Conservation (phyloP, 1,140 invertebrate species). For the Hyphantria cunea region DNA sequence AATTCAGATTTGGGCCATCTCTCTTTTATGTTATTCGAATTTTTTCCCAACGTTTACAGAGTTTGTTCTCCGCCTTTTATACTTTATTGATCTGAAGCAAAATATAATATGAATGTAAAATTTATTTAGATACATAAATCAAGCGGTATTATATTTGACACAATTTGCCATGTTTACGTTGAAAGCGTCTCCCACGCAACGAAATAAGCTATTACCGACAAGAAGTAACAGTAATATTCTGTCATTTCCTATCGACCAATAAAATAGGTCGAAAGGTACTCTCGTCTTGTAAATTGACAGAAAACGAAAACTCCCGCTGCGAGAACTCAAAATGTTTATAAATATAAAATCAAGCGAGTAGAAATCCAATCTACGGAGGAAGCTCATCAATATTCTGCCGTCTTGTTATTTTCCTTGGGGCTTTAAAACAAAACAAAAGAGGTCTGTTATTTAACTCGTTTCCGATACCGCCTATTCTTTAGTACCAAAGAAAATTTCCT, state of each 20-base stretch:
- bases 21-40: slow-evolving; percentile 29
- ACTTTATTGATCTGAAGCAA: slow-evolving; percentile 21
- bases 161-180: slow-evolving; percentile 28
- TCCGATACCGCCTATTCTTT: slow-evolving; percentile 69
- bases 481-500: slow-evolving; percentile 74
- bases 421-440: slow-evolving; percentile 73
- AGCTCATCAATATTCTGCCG: slow-evolving; percentile 60
- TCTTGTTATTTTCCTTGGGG: slow-evolving; percentile 67
- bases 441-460: slow-evolving; percentile 77
- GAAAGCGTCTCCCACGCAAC: slow-evolving; percentile 28
- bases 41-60: slow-evolving; percentile 28
- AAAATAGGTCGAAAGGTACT: slow-evolving; percentile 18
- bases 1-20: slow-evolving; percentile 39
- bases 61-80: slow-evolving; percentile 17
- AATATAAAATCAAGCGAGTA: slow-evolving; percentile 31
- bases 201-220: slow-evolving; percentile 26
- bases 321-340: slow-evolving; percentile 28
- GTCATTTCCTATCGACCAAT: slow-evolving; percentile 26
- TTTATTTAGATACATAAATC: slow-evolving; percentile 24
- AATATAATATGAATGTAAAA: slow-evolving; percentile 29
- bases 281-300: slow-evolving; percentile 17
- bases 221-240: slow-evolving; percentile 26
- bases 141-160: slow-evolving; percentile 17
- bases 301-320: slow-evolving; percentile 17
- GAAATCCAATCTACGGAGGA: slow-evolving; percentile 28